Evolutionary conservation across 2,888 invertebrate genomes (phyloP), one percentile per base, ranked within the genome.

Genomic region (Epinotia bilunana): DNA sequence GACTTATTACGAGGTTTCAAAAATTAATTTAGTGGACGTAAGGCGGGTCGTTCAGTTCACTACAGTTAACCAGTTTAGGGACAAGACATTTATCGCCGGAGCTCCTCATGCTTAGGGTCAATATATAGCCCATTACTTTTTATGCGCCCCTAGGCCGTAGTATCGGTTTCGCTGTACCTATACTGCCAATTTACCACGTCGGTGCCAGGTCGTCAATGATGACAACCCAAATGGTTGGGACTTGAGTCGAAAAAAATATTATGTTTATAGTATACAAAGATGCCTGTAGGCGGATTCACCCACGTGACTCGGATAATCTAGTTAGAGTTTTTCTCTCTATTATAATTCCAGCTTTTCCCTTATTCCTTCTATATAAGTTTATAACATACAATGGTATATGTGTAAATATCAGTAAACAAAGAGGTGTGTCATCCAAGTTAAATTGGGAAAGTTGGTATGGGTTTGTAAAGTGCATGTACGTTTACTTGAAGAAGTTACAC

Each of bases 121-220:
- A 83, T 84, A 84, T 81, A 83, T 79, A 71, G 80, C 77, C 77
- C 81, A 81, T 88, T 85, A 81, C 80, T 82, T 87, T 88, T 87
- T 85, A 88, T 84, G 85, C 28, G 77, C 74, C 78, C 83, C 82
- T 84, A 83, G 86, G 83, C 84, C 84, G 80, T 81, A 82, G 79
- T 81, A 84, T 85, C 82, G 76, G 77, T 74, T 69, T 77, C 72
- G 39, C 9, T 20, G 57, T 77, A 71, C 73, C 76, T 76, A 69
- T 67, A 55, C 49, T 64, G 4, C 23, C 12, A 23, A 20, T 11
- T 28, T 23, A 23, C 6, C 23, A 58, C 13, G 16, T 7, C 61
- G 39, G 43, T 43, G 9, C 43, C 18, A 18, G 46, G 16, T 20
- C 23, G 13, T 46, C 46, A 63, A 63, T 63, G 43, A 13, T 23